Base-by-base conservation (phyloP, 2,113 vertebrate genomes). In the Odontophorus gujanensis region DNA sequence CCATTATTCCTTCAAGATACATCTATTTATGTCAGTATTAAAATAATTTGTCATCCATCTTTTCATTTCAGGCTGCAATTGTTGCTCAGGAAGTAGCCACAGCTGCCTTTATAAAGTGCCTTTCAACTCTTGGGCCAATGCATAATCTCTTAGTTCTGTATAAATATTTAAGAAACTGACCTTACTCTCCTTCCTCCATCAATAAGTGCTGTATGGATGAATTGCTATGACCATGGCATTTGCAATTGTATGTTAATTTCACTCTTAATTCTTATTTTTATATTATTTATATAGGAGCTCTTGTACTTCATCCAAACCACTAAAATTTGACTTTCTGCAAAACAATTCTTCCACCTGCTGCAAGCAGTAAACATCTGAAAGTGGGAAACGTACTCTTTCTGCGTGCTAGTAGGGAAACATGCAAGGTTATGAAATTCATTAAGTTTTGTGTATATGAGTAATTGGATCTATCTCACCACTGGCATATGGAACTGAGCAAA, bases 231-330 rank as follows among this genome's bases (percentile, higher is more conserved):
- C 53, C 43, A 58, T 3, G 43, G 85, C 28, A 7, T 47, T 65
- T 89, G 77, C 32, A 13, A 58, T 48, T 55, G 18, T 68, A 53
- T 80, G 90, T 92, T 73, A 82, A 93, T 96, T 94, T 73, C 89
- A 38, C 32, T 38, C 24, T 85, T 65, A 19, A 82, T 91, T 95
- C 89, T 95, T 81, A 57, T 94, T 96, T 96, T 90, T 42, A 95
- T 80, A 57, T 45, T 34, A 19, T 55, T 45, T 69, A 4, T 82
- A 6, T 16, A 59, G 13, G 13, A 58, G 20, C 14, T 76, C 34
- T 77, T 53, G 8, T 8, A n/a, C 20, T 22, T 77, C 63, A 82
- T 25, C 11, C 51, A 81, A 81, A 77, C 34, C 51, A 2, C 5
- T 30, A 79, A 69, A 36, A 38, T 4, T 5, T 84, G 62, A 26